These are phyloP conservation scores for Cryptocephalus primarius DNA, from an alignment of 2,888 invertebrate species.

Conservation along the genomic window DNA sequence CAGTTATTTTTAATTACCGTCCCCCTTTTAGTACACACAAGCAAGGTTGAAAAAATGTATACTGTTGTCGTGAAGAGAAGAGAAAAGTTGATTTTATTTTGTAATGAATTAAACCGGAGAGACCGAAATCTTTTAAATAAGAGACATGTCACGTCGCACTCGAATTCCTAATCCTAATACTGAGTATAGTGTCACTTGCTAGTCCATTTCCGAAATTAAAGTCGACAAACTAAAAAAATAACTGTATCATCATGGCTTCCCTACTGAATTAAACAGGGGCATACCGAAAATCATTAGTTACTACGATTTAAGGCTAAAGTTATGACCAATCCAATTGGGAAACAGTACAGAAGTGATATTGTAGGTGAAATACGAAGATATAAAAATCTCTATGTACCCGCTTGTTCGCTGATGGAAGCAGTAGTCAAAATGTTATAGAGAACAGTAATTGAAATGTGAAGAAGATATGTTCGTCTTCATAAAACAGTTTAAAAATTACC, in stretches of 20 bases:
- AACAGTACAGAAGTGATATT: too few relatives aligned
- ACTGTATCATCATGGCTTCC: slow-evolving; percentile 2
- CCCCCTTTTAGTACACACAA: too few relatives aligned
- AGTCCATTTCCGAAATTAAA: slow-evolving; percentile 35
- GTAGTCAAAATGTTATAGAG: too few relatives aligned
- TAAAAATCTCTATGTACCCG: neutral
- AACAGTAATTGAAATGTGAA: too few relatives aligned
- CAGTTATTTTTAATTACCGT: too few relatives aligned
- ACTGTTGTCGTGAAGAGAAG: neutral
- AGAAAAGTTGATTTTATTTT: neutral
- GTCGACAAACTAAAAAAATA: slow-evolving; percentile 29
- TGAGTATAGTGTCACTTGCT: slow-evolving; percentile 29
- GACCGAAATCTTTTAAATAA: slow-evolving; percentile 28
- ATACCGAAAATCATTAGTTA: too few relatives aligned
- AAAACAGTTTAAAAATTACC: neutral
- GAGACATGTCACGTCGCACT: slow-evolving; percentile 29
- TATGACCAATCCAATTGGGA: too few relatives aligned
- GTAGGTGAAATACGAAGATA: too few relatives aligned
- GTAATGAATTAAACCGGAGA: neutral
- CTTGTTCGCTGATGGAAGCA: neutral
- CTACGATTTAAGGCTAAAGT: too few relatives aligned
- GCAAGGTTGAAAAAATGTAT: too few relatives aligned
- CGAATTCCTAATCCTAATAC: slow-evolving; percentile 12
- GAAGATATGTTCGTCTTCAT: neutral
- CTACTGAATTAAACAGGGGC: slow-evolving; percentile 1